These are phyloP conservation scores for Clepsis dumicolana DNA, from an alignment of 2,888 invertebrate genomes.

Conservation along the genomic window DNA sequence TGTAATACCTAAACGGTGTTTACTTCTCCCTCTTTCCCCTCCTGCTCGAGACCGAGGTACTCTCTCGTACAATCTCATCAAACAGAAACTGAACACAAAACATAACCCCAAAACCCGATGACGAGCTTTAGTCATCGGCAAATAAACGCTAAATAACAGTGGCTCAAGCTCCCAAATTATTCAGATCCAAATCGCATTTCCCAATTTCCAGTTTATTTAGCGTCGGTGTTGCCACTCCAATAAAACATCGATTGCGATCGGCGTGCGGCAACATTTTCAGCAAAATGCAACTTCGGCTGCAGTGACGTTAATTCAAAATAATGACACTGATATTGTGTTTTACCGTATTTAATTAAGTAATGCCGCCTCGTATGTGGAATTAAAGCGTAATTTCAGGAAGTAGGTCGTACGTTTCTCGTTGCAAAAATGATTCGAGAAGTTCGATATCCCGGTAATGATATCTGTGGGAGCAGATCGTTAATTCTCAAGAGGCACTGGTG, in stretches of 20 bases:
- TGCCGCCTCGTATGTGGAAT: conserved; percentile 5
- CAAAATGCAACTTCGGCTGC: neutral
- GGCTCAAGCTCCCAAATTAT: conserved; percentile 10
- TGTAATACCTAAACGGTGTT: too few species aligned
- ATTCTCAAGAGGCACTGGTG: conserved; percentile 5
- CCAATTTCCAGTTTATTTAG: conserved; percentile 21
- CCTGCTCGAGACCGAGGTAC: too few species aligned
- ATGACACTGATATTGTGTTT: neutral
- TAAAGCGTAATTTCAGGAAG: conserved; percentile 5
- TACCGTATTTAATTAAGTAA: conserved; percentile 1
- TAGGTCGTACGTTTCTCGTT: conserved; percentile 1
- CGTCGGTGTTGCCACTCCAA: conserved; percentile 9
- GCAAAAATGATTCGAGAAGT: conserved; percentile 12
- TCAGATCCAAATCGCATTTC: conserved; percentile 13
- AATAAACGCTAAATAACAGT: neutral
- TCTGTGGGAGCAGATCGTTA: conserved; percentile 11
- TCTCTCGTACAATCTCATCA: neutral
- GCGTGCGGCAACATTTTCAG: conserved; percentile 4
- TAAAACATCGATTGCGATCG: conserved; percentile 14
- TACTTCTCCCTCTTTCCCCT: too few species aligned
- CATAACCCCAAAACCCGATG: conserved; percentile 3
- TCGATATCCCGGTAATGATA: conserved; percentile 14
- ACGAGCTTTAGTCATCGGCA: conserved; percentile 10
- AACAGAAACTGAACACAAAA: neutral
- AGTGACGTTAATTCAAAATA: conserved; percentile 3